Base-by-base conservation (phyloP, 2,888 invertebrate species). In the Acanthoscelides obtectus region DNA sequence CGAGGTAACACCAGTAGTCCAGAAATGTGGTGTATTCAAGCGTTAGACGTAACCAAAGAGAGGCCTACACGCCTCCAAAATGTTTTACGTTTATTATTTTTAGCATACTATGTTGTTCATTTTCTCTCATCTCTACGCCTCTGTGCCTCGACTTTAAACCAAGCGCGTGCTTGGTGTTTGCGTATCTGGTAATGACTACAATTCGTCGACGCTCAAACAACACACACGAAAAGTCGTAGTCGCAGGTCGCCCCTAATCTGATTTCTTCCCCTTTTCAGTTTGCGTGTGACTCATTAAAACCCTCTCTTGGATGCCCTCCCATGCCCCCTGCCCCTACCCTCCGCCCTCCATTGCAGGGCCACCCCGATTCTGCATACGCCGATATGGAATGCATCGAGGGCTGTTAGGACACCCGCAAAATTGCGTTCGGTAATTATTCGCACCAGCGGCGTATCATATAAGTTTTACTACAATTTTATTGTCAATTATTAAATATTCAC, bases 251-350 rank as follows among this genome's bases (percentile, higher is more conserved):
- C 84, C 84, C 84, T 85, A 85, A 85, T 85, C 85, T 83, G 84
- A 84, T 84, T 84, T 84, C 83, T 84, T 84, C 82, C 84, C 84
- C 84, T 84, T 22, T 83, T 83, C 80, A 81, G 82, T 83, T 83
- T 84, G 83, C 83, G 84, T 84, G 85, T 85, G 85, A 85, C 83
- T 85, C 85, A 85, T 85, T 85, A 85, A 83, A 83, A 80, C 82
- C 84, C 83, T 82, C 84, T 80, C 74, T 64, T 12, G 64, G 69
- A 45, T 45, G 45, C 45, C 45, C 3, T 3, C 45, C 5, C 45
- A 45, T 12, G 12, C 45, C 45, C 12, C 45, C 45, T 12, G 12
- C 45, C 45, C 12, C 45, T 17, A 70, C 71, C 80, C 80, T 79
- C 80, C 80, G 79, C 74, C 68, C 77, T 75, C 69, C 68, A 69